These are phyloP conservation scores for Schizotus pectinicornis DNA, from an alignment of 2,888 invertebrate genomes.

Conservation along the genomic window DNA sequence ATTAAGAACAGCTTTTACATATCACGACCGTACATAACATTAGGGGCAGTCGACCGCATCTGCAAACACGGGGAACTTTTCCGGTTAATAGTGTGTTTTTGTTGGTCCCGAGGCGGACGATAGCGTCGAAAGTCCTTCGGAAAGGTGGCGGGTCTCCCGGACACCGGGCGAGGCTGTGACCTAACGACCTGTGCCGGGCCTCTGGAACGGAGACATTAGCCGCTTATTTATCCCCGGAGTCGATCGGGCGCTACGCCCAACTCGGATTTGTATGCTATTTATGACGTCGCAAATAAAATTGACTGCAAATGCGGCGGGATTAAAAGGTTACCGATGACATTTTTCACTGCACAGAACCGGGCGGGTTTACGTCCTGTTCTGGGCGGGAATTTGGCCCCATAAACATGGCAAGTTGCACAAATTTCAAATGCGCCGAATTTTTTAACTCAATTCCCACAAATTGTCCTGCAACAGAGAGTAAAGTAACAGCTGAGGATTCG, in stretches of 20 bases:
- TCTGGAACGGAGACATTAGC: conserved; percentile 7
- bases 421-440: neutral
- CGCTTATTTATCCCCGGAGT: conserved; percentile 9
- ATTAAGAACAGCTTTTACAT: neutral
- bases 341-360: no score
- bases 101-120: no score
- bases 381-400: no score
- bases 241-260: conserved; percentile 9
- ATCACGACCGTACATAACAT: neutral
- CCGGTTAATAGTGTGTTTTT: no score
- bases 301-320: conserved; percentile 25
- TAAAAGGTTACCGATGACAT: no score
- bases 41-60: neutral
- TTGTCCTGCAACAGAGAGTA: neutral
- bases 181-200: conserved; percentile 7
- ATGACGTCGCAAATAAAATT: conserved; percentile 37
- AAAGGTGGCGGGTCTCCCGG: no score
- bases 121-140: no score
- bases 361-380: no score
- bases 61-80: no score
- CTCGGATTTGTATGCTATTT: conserved; percentile 23
- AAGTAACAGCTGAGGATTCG: no score
- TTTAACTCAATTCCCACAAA: neutral
- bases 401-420: neutral
- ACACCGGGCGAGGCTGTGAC: neutral